Evolutionary conservation across 2,888 invertebrate species (phyloP), one percentile per base, ranked within the genome.

Genomic region (Lamellibrachia columna): DNA sequence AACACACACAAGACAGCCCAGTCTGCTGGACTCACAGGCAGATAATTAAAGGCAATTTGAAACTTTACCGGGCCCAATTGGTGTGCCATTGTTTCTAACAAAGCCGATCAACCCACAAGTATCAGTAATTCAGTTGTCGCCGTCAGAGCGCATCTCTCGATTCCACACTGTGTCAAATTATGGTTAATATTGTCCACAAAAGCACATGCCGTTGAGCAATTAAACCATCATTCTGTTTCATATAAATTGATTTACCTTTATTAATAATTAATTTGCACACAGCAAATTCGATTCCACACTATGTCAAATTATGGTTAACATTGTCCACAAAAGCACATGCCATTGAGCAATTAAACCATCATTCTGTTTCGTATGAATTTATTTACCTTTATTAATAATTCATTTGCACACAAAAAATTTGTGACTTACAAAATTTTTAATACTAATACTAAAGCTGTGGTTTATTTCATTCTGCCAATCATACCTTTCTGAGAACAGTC

Each of bases 331-430:
- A 40, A 40, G 40, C 40, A 40, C 40, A 40, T 3, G 75, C 60
- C 11, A 1, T 4, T 15, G 22, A 8, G 75, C 75, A 75, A 75
- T 75, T 75, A 75, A 75, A n/a, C n/a, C 75, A 75, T 75, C 75
- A 75, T 75, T 75, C n/a, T 75, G 75, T 75, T 75, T 75, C 75
- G n/a, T n/a, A 75, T 75, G 15, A 75, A 75, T 75, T 75, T 75
- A 75, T 75, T 75, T n/a, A 75, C 75, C 75, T 75, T 75, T 75
- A 75, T 75, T n/a, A 75, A 75, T 75, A 75, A 75, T 75, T 75
- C 22, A 6, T 11, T 15, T 22, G 75, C 75, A 11, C 6, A 58
- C 6, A 75, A n/a, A 15, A 75, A n/a, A 75, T 75, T 22, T 75
- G 75, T 75, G 75, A n/a, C 75, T 22, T 75, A 22, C 75, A 75